Percentiles rank a stretch among this genome's conserved stretches.
Evolutionary conservation across 2,113 vertebrate species (phyloP).

Genomic region (Stigmatopora argus): DNA sequence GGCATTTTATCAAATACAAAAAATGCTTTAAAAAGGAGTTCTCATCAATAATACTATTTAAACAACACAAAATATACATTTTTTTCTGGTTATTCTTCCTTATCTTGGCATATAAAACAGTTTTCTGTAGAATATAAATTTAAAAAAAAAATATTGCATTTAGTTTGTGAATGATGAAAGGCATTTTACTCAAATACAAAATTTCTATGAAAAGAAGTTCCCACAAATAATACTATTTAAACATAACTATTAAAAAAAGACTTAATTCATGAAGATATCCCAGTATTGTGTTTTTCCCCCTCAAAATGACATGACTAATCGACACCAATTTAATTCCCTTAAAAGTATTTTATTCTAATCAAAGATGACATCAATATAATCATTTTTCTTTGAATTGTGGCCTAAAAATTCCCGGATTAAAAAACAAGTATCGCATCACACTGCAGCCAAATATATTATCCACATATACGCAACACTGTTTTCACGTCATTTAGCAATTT

Average conservation of each 20-base stretch:
- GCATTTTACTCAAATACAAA: no score
- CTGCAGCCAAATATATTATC: conserved; percentile 4
- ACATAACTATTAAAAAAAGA: no score
- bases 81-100: no score
- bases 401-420: background rate
- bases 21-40: no score
- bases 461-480: background rate
- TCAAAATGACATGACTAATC: background rate
- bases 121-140: conserved; percentile 13
- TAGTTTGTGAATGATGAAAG: no score
- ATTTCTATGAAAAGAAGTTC: no score
- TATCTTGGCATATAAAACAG: background rate
- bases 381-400: background rate
- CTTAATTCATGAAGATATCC: background rate
- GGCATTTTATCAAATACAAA: no score
- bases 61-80: background rate
- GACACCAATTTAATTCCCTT: no score
- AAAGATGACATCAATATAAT: background rate
- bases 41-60: no score
- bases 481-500: background rate
- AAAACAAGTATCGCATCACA: conserved; percentile 6
- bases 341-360: background rate
- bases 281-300: background rate
- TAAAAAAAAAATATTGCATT: background rate
- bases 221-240: no score